Conservation (phyloP, 2,113 vertebrate species). For the Oncorhynchus gorbuscha region DNA sequence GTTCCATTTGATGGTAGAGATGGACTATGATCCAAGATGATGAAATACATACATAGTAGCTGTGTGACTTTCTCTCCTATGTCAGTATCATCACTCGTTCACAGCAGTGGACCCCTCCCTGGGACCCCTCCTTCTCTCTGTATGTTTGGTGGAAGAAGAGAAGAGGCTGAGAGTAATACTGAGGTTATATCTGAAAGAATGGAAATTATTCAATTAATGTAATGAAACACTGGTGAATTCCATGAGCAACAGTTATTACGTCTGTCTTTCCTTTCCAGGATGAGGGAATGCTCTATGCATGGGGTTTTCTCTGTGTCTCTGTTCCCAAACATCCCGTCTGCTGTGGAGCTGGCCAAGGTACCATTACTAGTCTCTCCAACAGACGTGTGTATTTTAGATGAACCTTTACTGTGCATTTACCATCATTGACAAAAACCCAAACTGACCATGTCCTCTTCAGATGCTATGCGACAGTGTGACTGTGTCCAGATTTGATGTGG, state of each 20-base stretch:
- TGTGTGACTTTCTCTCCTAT: conserved; percentile 14
- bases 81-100: conserved; percentile 87
- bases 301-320: conserved; percentile 78
- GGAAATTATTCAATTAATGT: not conserved
- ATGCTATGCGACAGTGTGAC: conserved; percentile 82
- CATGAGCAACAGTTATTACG: conserved; percentile 9
- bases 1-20: not conserved
- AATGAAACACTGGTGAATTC: not conserved
- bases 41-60: not conserved
- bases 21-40: not conserved
- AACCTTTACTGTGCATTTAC: not conserved
- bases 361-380: not conserved
- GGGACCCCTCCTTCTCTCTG: conserved; percentile 82
- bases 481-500: conserved; percentile 82
- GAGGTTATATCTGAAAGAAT: conserved; percentile 67
- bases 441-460: conserved; percentile 53
- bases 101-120: conserved; percentile 79
- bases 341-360: conserved; percentile 88
- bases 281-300: conserved; percentile 82
- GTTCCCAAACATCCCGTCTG: conserved; percentile 80
- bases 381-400: no score
- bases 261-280: conserved; percentile 66
- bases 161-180: conserved; percentile 81
- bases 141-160: conserved; percentile 85
- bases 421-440: no score